Conservation (phyloP, 2,888 invertebrate genomes). For the Euplagia quadripunctaria region DNA sequence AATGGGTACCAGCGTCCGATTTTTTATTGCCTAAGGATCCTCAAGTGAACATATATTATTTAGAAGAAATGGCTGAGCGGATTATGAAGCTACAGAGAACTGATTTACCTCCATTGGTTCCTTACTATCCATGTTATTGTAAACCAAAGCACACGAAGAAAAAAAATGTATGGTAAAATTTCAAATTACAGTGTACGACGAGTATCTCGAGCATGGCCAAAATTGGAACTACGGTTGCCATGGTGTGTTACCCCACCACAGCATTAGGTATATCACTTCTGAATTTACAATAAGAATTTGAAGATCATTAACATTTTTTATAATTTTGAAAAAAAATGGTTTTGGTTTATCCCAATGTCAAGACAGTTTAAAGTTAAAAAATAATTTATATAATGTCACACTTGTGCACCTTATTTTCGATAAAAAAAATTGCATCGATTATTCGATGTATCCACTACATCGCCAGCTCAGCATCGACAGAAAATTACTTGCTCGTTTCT, state of each 20-base stretch:
- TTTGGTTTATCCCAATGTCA: no score
- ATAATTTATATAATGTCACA: no score
- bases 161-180: constrained; percentile 52
- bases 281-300: no score
- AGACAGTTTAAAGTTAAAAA: no score
- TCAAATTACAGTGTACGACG: not conserved
- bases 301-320: no score
- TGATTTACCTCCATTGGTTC: constrained; percentile 66
- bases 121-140: constrained; percentile 64
- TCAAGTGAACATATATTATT: constrained; percentile 70
- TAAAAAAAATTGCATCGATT: not conserved
- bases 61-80: constrained; percentile 69
- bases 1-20: constrained; percentile 79
- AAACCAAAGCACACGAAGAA: constrained; percentile 55
- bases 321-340: no score
- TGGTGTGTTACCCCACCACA: not conserved
- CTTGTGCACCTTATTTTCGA: no score
- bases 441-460: not conserved
- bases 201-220: not conserved
- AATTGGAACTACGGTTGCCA: not conserved
- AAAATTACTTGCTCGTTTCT: constrained; percentile 1
- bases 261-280: not conserved
- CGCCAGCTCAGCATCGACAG: not conserved
- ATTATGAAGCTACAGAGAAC: constrained; percentile 59
- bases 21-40: constrained; percentile 73